A percentile compares a stretch with the other conserved stretches of the same genome.
Evolutionary conservation across 2,113 vertebrate genomes (phyloP).

Genomic region (Ardeotis arabs): DNA sequence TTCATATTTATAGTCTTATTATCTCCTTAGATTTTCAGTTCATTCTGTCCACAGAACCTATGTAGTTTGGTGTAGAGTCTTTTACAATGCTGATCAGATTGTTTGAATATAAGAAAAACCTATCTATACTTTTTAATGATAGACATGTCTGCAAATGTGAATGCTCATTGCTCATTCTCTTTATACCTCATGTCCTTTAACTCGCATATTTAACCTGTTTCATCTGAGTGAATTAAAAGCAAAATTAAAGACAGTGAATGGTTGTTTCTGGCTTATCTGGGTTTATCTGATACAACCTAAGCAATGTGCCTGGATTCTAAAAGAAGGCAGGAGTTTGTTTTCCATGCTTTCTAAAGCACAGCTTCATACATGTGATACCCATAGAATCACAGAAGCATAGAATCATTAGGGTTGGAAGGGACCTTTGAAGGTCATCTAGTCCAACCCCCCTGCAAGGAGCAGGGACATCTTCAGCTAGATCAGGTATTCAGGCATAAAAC

Average conservation of each 20-base stretch:
- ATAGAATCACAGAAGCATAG: too few species aligned
- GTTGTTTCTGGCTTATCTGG: background rate
- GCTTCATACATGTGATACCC: background rate
- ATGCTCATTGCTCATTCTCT: constrained; percentile 9
- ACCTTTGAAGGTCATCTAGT: too few species aligned
- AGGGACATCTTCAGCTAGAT: too few species aligned
- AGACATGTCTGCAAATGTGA: background rate
- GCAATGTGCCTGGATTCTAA: background rate
- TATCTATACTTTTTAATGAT: background rate
- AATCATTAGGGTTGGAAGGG: too few species aligned
- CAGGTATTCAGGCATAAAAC: background rate
- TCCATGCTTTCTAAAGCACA: background rate
- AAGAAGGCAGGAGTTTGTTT: background rate
- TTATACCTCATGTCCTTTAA: constrained; percentile 1
- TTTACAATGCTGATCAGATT: background rate
- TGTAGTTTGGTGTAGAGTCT: background rate
- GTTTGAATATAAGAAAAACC: background rate
- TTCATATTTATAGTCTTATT: background rate
- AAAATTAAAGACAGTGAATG: background rate
- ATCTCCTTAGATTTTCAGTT: background rate
- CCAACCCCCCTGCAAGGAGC: too few species aligned
- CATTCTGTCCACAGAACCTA: background rate
- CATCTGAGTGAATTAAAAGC: constrained; percentile 18
- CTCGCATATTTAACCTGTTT: constrained; percentile 1
- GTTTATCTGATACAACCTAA: background rate